These are phyloP conservation scores for Heliothis virescens DNA, from an alignment of 1,140 invertebrate genomes.

Conservation along the genomic window DNA sequence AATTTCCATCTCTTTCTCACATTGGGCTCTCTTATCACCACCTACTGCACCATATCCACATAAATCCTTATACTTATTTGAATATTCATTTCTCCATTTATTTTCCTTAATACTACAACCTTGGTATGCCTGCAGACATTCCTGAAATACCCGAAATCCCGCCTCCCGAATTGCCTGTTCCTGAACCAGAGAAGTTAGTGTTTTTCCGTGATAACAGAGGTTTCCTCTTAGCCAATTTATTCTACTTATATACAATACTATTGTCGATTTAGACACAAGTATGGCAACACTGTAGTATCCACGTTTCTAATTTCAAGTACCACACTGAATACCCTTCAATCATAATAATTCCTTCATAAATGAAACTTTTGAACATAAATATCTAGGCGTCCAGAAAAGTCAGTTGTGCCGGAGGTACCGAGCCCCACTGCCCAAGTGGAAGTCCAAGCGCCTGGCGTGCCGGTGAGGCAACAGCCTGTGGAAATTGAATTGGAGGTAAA, in stretches of 20 bases:
- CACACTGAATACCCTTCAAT: too few relatives aligned
- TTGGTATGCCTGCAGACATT: slow-evolving; percentile 71
- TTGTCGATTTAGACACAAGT: too few relatives aligned
- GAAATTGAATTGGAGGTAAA: slow-evolving; percentile 44
- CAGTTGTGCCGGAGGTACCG: background rate
- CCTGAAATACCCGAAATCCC: slow-evolving; percentile 77
- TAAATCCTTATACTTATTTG: too few relatives aligned
- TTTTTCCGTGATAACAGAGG: background rate
- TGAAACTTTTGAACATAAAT: too few relatives aligned
- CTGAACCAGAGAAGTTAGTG: slow-evolving; percentile 71
- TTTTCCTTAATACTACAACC: slow-evolving; percentile 68
- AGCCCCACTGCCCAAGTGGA: background rate
- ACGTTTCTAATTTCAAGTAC: too few relatives aligned
- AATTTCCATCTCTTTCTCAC: too few relatives aligned
- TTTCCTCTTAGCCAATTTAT: background rate
- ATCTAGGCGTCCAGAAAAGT: background rate
- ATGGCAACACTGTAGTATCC: too few relatives aligned
- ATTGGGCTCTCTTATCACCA: too few relatives aligned
- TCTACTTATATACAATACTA: background rate
- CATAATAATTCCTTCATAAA: too few relatives aligned
- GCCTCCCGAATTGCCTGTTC: slow-evolving; percentile 64
- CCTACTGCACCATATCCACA: too few relatives aligned
- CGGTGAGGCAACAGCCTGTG: background rate
- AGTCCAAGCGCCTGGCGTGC: background rate
- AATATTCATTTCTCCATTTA: too few relatives aligned